These are phyloP conservation scores for Crioceris asparagi DNA, from an alignment of 2,888 invertebrate genomes.

Conservation along the genomic window DNA sequence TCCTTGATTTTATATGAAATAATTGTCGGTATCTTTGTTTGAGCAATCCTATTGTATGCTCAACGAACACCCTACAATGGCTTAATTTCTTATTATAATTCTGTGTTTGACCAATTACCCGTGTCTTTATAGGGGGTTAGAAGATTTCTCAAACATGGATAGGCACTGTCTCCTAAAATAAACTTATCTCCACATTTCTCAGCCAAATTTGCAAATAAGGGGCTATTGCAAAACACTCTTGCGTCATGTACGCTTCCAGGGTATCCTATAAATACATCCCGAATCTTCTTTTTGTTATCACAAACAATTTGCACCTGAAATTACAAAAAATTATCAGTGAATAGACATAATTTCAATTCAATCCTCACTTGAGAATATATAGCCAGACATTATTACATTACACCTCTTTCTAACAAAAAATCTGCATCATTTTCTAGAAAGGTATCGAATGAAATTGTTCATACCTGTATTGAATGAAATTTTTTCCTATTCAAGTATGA, in stretches of 20 bases:
- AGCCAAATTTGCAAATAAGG: constrained; percentile 3
- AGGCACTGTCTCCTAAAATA: constrained; percentile 11
- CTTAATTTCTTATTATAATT: constrained; percentile 5
- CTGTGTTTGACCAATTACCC: constrained; percentile 4
- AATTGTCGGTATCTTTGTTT: constrained; percentile 13
- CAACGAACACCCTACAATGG: constrained; percentile 6
- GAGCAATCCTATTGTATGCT: constrained; percentile 12
- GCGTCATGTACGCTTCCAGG: constrained; percentile 16
- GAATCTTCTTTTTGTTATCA: too few species aligned
- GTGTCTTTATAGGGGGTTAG: constrained; percentile 10
- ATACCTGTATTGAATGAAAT: too few species aligned
- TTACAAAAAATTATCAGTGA: neutral
- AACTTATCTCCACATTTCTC: constrained; percentile 10
- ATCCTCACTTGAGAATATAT: too few species aligned
- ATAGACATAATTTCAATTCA: neutral
- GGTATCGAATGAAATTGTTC: too few species aligned
- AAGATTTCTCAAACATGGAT: constrained; percentile 9
- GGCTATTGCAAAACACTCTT: constrained; percentile 13
- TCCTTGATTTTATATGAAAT: too few species aligned
- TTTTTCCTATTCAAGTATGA: too few species aligned
- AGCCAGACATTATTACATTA: too few species aligned
- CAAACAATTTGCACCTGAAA: too few species aligned
- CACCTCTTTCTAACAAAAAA: too few species aligned
- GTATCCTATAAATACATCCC: constrained; percentile 7
- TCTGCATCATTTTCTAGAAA: too few species aligned